Evolutionary conservation across 2,113 vertebrate genomes (phyloP), one percentile per base, ranked within the genome.

Genomic region (Chelonoidis abingdonii): DNA sequence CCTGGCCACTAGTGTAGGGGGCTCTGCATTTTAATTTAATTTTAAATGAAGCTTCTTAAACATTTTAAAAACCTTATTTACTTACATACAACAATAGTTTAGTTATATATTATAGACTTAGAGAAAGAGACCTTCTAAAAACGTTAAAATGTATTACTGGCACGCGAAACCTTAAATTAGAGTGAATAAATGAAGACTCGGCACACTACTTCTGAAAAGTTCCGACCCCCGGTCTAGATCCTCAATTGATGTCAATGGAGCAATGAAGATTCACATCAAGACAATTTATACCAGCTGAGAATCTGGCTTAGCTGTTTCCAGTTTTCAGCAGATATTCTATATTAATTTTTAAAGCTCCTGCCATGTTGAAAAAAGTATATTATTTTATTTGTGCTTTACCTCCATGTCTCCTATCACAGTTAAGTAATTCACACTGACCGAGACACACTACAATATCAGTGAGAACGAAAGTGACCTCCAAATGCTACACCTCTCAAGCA

Each of bases 241-340:
- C 82, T 69, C 87, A 90, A 88, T 41, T 89, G 95, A 96, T 82
- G 93, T 94, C 97, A 96, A 96, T 41, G 65, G 16, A 8, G 35
- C 92, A 91, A 86, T 53, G 27, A 95, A 85, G 59, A 86, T 24
- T 89, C 86, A 95, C 76, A 97, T 89, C 65, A 89, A 76, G 75
- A 92, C 82, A 89, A 79, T 88, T 93, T 85, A 78, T 90, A 96
- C 65, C 95, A 96, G 91, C 81, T 80, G 83, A 82, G 41, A 6
- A 72, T 72, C 41, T 78, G 41, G 13, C 84, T 83, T 85, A 91
- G 92, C 90, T 56, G 93, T 92, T 97, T 95, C 88, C 84, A 95
- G 29, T 96, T 93, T 94, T 89, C 87, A 92, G 79, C 84, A 94
- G 69, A 93, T 94, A 95, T 4, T 83, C 81, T 6, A 76, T 31